Evolutionary conservation across 64 coral and sea anemone genomes (phyloP), one percentile per base, ranked within the genome.

Genomic region (Actinia equina): DNA sequence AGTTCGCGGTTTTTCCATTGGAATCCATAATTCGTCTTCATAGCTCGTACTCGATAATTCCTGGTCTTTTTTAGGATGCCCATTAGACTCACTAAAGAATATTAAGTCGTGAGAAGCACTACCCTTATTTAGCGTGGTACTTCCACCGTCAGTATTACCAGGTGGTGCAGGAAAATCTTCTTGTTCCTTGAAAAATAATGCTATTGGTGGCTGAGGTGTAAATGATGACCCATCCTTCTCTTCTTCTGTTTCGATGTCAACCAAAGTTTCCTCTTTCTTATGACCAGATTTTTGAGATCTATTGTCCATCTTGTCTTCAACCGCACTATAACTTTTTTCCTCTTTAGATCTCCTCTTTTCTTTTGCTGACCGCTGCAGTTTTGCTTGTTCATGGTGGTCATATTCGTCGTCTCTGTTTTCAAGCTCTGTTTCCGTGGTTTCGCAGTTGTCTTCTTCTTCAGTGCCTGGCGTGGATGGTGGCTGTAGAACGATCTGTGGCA

Each of bases 401-500:
- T 85, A 25, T 13, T 85, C 46, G 59, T 19, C 84, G 43, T 85
- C 83, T 22, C 79, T 62, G 65, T 82, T 92, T 78, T 92, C 90
- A 23, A 92, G 59, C 59, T 92, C 90, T 0, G 85, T 92, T 26
- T 87, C 90, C 0, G 77, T 80, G 45, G 85, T 92, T 56, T 92
- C 90, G 8, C 90, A 43, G 43, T 92, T 87, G 23, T 86, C 89
- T 60, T 91, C 89, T 11, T 84, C 80, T 43, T 92, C 90, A 43
- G 74, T 82, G 20, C 79, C 90, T 49, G 90, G 77, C 11, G 59
- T 57, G 78, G 90, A 92, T 52, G 90, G 90, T 80, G 90, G 90
- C 85, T 92, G 77, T 4, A 92, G 59, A 13, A 92, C 53, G 51
- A 92, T 92, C 17, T 92, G 84, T 27, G 90, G 90, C 60, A 85